These are phyloP conservation scores for Candidula unifasciata DNA, from an alignment of 2,888 invertebrate genomes.

Conservation along the genomic window DNA sequence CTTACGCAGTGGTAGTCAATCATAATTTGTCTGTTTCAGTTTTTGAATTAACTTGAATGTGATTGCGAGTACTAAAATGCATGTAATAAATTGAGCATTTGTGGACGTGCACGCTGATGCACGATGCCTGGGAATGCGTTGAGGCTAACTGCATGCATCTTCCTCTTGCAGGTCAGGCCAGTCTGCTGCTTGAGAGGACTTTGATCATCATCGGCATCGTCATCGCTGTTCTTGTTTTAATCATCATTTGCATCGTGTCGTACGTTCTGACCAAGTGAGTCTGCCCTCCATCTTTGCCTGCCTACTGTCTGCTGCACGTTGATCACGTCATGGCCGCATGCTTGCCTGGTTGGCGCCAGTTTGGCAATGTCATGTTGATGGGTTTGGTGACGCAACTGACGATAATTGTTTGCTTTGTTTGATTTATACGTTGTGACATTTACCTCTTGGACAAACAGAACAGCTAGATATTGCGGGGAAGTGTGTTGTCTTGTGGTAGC, in stretches of 20 bases:
- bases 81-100: conserved; percentile 6
- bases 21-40: too few relatives aligned
- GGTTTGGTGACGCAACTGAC: too few relatives aligned
- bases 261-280: conserved; percentile 57
- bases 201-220: conserved; percentile 61
- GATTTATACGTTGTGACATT: too few relatives aligned
- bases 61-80: too few relatives aligned
- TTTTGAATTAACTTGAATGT: too few relatives aligned
- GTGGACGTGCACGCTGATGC: conserved; percentile 1
- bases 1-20: too few relatives aligned
- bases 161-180: conserved; percentile 44
- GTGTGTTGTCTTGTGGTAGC: too few relatives aligned
- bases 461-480: too few relatives aligned
- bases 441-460: too few relatives aligned
- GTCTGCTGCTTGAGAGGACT: conserved; percentile 55
- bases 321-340: background rate
- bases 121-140: conserved; percentile 19
- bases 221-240: conserved; percentile 60
- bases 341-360: too few relatives aligned
- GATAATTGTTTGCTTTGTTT: too few relatives aligned
- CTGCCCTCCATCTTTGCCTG: conserved; percentile 55
- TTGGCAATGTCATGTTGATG: too few relatives aligned
- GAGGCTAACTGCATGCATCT: conserved; percentile 24
- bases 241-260: conserved; percentile 61
- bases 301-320: background rate